phyloP scores from a whole-genome alignment of 2,888 invertebrate genomes.

The Pemphredon lugubris region DNA sequence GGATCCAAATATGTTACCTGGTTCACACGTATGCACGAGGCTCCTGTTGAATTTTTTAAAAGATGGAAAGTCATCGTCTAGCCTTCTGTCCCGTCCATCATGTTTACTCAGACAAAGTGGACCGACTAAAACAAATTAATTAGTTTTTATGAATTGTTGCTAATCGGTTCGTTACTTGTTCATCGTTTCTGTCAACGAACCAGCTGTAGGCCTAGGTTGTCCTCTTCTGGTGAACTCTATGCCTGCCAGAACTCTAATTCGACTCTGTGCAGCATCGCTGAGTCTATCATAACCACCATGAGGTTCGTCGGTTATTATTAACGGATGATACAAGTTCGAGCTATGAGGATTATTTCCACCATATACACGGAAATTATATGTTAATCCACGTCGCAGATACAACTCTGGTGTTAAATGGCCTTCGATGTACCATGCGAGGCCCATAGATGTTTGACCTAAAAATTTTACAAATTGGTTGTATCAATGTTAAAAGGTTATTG shows the following conservation, averaged over 20 bases:
- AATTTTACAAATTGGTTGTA: too few species aligned
- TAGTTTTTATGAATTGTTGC: too few species aligned
- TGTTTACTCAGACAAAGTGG: constrained; percentile 89
- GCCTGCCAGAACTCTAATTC: constrained; percentile 89
- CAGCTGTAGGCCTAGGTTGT: constrained; percentile 89
- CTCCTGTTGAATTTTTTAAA: constrained; percentile 94
- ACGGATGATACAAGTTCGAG: constrained; percentile 92
- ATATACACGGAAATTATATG: constrained; percentile 90
- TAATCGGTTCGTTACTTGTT: background rate
- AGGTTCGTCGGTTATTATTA: constrained; percentile 93
- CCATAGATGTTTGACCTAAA: constrained; percentile 86
- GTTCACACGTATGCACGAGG: constrained; percentile 87
- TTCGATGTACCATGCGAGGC: constrained; percentile 95
- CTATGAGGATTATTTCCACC: constrained; percentile 96
- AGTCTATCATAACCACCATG: constrained; percentile 91
- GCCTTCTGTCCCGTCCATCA: constrained; percentile 86
- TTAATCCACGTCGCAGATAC: constrained; percentile 91
- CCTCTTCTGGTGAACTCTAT: constrained; percentile 92
- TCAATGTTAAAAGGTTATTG: background rate
- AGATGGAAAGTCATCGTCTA: constrained; percentile 89
- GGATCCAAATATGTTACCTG: constrained; percentile 74
- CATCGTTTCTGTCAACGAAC: constrained; percentile 65
- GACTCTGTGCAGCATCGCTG: constrained; percentile 87
- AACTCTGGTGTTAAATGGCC: constrained; percentile 93
- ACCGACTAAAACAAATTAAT: constrained; percentile 84